Percentiles rank a stretch among this genome's conserved stretches.
Conservation (phyloP, 53 echinoderm and acorn worm species). For the Temnopleurus reevesii region DNA sequence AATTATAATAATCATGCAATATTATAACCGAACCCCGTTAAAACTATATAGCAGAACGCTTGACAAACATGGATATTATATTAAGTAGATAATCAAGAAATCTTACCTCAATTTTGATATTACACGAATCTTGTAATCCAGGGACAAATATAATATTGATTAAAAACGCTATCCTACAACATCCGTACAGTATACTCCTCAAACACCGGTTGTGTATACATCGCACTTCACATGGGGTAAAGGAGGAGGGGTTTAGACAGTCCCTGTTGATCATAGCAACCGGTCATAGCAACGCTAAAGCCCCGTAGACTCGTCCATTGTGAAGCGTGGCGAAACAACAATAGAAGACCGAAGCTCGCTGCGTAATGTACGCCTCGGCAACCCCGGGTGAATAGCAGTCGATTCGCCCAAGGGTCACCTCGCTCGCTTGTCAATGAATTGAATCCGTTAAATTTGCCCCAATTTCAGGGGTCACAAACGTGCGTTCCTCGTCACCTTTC, state of each 20-base stretch:
- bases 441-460: neutral
- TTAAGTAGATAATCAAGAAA: too few relatives aligned
- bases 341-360: neutral
- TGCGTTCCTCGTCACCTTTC: too few relatives aligned
- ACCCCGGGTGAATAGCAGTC: neutral
- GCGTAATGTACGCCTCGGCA: neutral
- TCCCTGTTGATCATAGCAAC: slow-evolving; percentile 45
- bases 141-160: neutral
- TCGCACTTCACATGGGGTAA: neutral
- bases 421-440: neutral
- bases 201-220: neutral
- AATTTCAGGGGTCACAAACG: neutral
- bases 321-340: slow-evolving; percentile 6
- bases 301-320: slow-evolving; percentile 31
- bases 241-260: neutral
- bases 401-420: neutral
- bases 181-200: neutral
- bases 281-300: slow-evolving; percentile 29
- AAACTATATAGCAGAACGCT: too few relatives aligned
- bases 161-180: neutral
- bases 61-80: too few relatives aligned
- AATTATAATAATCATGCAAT: too few relatives aligned
- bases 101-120: slow-evolving; percentile 15
- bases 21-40: too few relatives aligned
- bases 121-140: neutral